Base-by-base conservation (phyloP, 2,113 vertebrate species). In the Ceyx cyanopectus region DNA sequence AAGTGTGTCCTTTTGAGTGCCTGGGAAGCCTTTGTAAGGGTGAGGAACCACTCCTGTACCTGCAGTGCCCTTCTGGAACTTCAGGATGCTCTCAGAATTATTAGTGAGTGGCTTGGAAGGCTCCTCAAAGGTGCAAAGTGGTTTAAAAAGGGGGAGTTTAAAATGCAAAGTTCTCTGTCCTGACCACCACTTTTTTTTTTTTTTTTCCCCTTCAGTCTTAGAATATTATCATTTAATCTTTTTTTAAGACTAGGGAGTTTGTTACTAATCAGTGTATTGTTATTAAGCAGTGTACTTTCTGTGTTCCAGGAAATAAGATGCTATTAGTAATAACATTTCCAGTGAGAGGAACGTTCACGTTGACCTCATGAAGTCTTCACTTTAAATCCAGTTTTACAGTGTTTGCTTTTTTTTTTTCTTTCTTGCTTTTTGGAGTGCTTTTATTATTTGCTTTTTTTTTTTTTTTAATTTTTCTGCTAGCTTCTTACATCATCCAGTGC, bases 1-100 rank as follows among this genome's bases (percentile, higher is more conserved):
- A 63, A 81, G 10, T 0, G 0, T 56, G 54, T 45, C 67, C 37
- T 77, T 82, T 30, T 51, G 23, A 63, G 40, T 7, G 4, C 51
- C 41, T 45, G 51, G 48, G 65, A 10, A 68, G 14, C n/a, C 51
- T 69, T 26, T 5, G 0, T 48, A 12, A 15, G 40, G 21, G 26
- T 24, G 1, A 15, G 29, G 37, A n/a, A 57, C 18, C 0, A 0
- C 9, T 61, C n/a, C 34, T 22, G 6, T 11, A 12, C 10, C n/a
- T 40, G 3, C 24, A 27, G 2, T 70, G 76, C 20, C 16, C 21
- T 78, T 72, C 27, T 30, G 88, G 48, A 37, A 4, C 37, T 57
- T 45, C 5, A 51, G 0, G 70, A 22, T 79, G 87, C 50, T 62
- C 61, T 57, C 16, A 43, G 37, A 57, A 2, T 37, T 65, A 2